phyloP scores from a whole-genome alignment of 2,888 invertebrate species.

The Gastrophysa polygoni region DNA sequence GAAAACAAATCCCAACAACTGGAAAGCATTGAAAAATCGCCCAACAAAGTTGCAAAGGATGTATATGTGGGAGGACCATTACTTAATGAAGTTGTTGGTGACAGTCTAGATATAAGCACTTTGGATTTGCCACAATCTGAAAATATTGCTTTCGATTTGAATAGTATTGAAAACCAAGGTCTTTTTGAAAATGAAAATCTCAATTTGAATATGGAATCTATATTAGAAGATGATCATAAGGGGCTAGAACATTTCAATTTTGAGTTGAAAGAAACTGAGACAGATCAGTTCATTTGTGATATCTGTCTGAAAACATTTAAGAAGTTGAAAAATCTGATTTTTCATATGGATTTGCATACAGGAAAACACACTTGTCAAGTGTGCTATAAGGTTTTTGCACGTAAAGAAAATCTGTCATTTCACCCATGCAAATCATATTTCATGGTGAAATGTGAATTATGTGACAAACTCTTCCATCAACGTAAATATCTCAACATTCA shows the following conservation, averaged over 20 bases:
- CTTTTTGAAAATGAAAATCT: slow-evolving; percentile 44
- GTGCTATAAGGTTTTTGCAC: slow-evolving; percentile 58
- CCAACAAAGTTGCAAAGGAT: slow-evolving; percentile 33
- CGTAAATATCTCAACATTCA: slow-evolving; percentile 60
- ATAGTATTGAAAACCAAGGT: slow-evolving; percentile 38
- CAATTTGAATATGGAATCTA: slow-evolving; percentile 46
- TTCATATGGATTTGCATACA: slow-evolving; percentile 62
- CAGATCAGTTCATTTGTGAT: slow-evolving; percentile 50
- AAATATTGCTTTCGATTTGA: slow-evolving; percentile 41
- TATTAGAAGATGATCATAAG: slow-evolving; percentile 45
- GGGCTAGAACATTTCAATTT: slow-evolving; percentile 51
- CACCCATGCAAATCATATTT: slow-evolving; percentile 50
- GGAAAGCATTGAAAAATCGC: not conserved
- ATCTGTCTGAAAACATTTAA: slow-evolving; percentile 51
- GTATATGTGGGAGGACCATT: slow-evolving; percentile 49
- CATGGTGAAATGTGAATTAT: slow-evolving; percentile 40
- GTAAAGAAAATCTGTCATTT: slow-evolving; percentile 56
- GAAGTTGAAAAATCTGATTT: slow-evolving; percentile 41
- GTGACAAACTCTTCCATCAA: slow-evolving; percentile 55
- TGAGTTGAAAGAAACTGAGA: slow-evolving; percentile 43
- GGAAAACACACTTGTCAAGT: slow-evolving; percentile 59
- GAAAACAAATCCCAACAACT: not conserved
- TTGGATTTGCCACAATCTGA: slow-evolving; percentile 45
- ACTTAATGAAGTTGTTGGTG: slow-evolving; percentile 46
- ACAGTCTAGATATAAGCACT: slow-evolving; percentile 50